Percentiles rank a stretch among this genome's conserved stretches.
phyloP scores from a whole-genome alignment of 2,113 vertebrate genomes.

The Myrmecophaga tridactyla region DNA sequence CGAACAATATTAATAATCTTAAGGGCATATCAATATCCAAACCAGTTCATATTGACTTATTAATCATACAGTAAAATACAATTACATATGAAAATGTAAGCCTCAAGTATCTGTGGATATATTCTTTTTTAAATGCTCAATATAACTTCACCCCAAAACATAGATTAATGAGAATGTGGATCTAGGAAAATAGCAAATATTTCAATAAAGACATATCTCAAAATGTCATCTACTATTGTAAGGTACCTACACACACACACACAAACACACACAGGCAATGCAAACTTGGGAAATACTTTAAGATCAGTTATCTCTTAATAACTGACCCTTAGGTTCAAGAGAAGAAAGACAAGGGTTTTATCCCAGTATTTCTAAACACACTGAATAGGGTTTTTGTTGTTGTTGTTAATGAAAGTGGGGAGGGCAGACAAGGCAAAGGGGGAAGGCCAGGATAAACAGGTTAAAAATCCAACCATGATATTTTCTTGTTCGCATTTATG shows the following conservation, averaged over 20 bases:
- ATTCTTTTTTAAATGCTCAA: not conserved
- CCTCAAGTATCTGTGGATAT: not conserved
- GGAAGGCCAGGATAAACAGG: not conserved
- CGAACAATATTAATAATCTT: not conserved
- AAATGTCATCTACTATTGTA: fast-evolving
- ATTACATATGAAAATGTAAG: not conserved
- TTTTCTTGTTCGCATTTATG: not conserved
- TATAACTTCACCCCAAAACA: not conserved
- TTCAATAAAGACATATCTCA: not conserved
- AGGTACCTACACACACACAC: not conserved
- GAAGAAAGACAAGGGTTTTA: not conserved
- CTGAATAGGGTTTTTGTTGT: fast-evolving
- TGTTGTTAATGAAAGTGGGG: not conserved
- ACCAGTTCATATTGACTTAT: not conserved
- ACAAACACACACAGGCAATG: fast-evolving
- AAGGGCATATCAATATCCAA: not conserved
- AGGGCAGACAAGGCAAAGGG: too few species aligned
- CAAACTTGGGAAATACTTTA: fast-evolving
- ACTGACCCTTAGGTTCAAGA: not conserved
- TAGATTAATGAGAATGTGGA: not conserved
- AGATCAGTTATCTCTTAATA: not conserved
- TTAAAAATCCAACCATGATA: not conserved
- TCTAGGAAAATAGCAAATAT: not conserved
- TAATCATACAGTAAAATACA: not conserved
- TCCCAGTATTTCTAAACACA: not conserved